Base-by-base conservation (phyloP, 1,140 invertebrate genomes). In the Adelges cooleyi region DNA sequence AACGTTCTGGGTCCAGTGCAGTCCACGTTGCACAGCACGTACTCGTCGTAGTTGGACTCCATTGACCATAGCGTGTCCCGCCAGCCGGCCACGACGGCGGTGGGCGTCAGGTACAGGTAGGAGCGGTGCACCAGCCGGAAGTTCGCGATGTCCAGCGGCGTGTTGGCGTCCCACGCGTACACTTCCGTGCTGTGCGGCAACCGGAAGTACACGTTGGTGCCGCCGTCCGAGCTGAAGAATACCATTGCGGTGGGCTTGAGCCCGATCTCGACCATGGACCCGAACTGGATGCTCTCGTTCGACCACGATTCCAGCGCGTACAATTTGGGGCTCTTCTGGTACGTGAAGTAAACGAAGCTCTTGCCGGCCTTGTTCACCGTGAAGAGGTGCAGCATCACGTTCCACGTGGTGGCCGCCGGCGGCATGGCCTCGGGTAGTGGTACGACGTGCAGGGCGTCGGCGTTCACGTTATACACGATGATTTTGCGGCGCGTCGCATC, bases 1-100 rank as follows among this genome's bases (percentile, higher is more conserved):
- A 53, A 18, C 18, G 29, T 38, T 18, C 51, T n/a, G 11, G 51
- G 17, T 11, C 51, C 51, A 6, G 51, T 53, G 17, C 51, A 53
- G 27, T 53, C 51, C 11, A 53, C 51, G 29, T 36, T 22, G 18
- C 51, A 27, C 10, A 33, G 1, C 3, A 15, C 6, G 29, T 53
- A 53, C 18, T 53, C 51, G 33, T 33, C 29, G 29, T 53, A 53
- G 51, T 53, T 53, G 51, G 51, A 53, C 51, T 53, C 51, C 17
- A 53, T 13, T 18, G 51, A 23, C 51, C 51, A 53, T 20, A 53
- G 2, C 3, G 18, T 8, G 51, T 53, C 8, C 17, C 29, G 51
- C 51, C 51, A 53, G 17, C 51, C 51, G 17, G 51, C 29, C 29
- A 8, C 18, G 3, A 53, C 51, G 1, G 51, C 29, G 11, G 51